Evolutionary conservation across 2,113 vertebrate species (phyloP), one percentile per base, ranked within the genome.

Genomic region (Sapajus apella): DNA sequence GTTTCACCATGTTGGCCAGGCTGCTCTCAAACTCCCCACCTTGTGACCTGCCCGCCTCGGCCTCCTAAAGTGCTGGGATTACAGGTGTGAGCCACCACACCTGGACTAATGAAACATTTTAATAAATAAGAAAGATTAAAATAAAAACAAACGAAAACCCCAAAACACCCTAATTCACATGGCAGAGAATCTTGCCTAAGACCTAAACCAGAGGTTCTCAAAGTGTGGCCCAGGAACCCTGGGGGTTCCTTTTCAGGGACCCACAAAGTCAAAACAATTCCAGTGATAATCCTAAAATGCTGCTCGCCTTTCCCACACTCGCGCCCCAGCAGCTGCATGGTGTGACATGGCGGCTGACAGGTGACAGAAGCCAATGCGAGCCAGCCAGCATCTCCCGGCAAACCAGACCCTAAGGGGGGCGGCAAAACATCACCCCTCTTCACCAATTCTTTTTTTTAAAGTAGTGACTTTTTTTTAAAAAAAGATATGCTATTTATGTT

Each of bases 311-410:
- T n/a, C 61, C 56, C 47, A 3, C 5, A 0, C 45, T 5, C 35
- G 77, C 11, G 8, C 32, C 20, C 14, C 5, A 6, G 72, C 14
- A 2, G n/a, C 18, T 50, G 47, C 25, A 1, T 2, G 16, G 30
- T 10, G 27, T 35, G 75, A 77, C 0, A 2, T 0, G 16, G 43
- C 27, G 0, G 75, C 14, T 18, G 8, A 32, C 14, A 0, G 11
- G 16, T 2, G 3, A 18, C 35, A 17, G 52, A 18, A 3, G 8
- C 25, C 43, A 6, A 10, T 32, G 18, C 5, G 16, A 5, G 17
- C 43, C 81, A 8, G 55, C n/a, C 3, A 52, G 52, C 52, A 3
- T 40, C 70, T 16, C 3, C 56, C 6, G 1, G 1, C 20, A 14
- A 52, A 27, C 5, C 12, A 8, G 43, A 25, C 25, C 7, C 27